Base-by-base conservation (phyloP, 2,113 vertebrate genomes). In the Tupaia chinensis region DNA sequence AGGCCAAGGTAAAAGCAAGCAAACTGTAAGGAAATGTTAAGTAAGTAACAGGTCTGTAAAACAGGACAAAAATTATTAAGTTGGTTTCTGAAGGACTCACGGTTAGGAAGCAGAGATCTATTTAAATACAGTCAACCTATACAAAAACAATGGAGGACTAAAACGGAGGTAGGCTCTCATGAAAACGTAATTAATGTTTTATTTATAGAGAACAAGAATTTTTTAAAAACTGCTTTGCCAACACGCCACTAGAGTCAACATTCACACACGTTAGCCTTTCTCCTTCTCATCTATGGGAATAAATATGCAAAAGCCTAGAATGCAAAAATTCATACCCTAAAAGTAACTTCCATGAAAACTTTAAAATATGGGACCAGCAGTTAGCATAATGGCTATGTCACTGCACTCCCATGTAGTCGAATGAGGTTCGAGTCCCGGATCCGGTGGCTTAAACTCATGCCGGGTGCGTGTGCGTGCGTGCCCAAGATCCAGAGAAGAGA, bases 301-400 rank as follows among this genome's bases (percentile, higher is more conserved):
- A 93, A 87, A 93, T n/a, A 76, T 3, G 83, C 17, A 70, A 92
- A 91, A 94, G 86, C 10, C 72, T 83, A 17, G 53, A 16, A n/a
- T 63, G 54, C 4, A 84, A 77, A 84, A 60, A n/a, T 79, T 87
- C 32, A 73, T 3, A 66, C 8, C 10, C 23, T 69, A 89, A 82
- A 84, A 22, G 27, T 65, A 83, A 61, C 0, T 17, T 92, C 27
- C 70, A 32, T 9, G 29, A 80, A 83, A 74, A 74, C 9, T 83
- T 87, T 23, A 81, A 84, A 95, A 53, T 25, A 44, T 44, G 44
- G 44, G 44, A 44, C 44, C 44, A 44, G 44, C 44, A 44, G 44
- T 44, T 44, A 44, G 44, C 5, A 5, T 44, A 44, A 44, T 44
- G 44, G 44, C 44, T 44, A 44, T 44, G 44, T 44, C 44, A 44